Conservation (phyloP, 2,113 vertebrate species). For the Aspiorhynchus laticeps region DNA sequence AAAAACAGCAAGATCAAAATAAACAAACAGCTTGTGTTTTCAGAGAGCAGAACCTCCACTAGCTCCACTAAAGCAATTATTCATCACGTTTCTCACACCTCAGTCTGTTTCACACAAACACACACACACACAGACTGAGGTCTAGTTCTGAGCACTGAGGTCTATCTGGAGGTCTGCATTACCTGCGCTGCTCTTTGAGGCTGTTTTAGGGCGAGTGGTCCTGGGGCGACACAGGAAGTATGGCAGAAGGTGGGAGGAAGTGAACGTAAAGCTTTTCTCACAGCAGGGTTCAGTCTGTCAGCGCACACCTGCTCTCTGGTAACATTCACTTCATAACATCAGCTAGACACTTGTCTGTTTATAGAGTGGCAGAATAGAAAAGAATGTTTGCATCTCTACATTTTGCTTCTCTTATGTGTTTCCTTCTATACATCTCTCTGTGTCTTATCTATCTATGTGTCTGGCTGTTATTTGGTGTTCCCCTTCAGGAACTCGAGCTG, state of each 20-base stretch:
- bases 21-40: conserved; percentile 14
- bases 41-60: background rate
- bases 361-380: background rate
- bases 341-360: background rate
- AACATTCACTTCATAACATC: background rate
- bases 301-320: background rate
- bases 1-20: background rate
- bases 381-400: background rate
- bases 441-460: background rate
- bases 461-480: background rate
- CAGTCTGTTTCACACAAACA: background rate
- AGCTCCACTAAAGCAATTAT: conserved; percentile 32
- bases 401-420: background rate
- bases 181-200: background rate
- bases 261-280: background rate
- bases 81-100: conserved; percentile 12
- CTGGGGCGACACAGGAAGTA: background rate
- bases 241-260: background rate
- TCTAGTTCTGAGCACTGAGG: conserved; percentile 7
- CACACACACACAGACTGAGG: background rate
- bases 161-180: background rate
- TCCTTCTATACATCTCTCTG: background rate
- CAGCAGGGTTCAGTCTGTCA: conserved; percentile 10
- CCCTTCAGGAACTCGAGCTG: too few species aligned
- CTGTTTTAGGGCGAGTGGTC: background rate